phyloP scores from a whole-genome alignment of 2,888 invertebrate species.

The Agrypnus murinus region DNA sequence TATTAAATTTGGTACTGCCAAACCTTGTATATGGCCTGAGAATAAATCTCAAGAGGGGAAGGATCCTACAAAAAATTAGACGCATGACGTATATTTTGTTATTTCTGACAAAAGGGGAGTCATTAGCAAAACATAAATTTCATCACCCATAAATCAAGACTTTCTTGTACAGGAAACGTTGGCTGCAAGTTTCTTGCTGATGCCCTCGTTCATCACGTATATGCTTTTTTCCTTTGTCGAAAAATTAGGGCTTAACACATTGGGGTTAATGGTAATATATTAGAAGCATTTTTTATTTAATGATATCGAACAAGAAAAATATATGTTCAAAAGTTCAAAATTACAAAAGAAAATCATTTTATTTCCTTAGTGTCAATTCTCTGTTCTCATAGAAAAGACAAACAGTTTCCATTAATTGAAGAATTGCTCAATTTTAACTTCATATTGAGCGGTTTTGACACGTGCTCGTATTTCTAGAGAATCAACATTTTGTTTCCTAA shows the following conservation, averaged over 20 bases:
- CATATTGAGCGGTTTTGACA: too few relatives aligned
- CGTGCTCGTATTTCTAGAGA: too few relatives aligned
- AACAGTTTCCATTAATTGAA: too few relatives aligned
- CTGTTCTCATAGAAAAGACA: too few relatives aligned
- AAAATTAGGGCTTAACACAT: not conserved
- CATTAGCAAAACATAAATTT: slow-evolving; percentile 15
- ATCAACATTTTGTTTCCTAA: too few relatives aligned
- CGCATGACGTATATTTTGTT: slow-evolving; percentile 7
- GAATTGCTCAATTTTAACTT: too few relatives aligned
- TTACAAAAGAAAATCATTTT: too few relatives aligned
- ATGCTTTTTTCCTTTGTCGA: not conserved
- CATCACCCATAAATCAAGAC: not conserved
- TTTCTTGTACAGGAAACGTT: not conserved
- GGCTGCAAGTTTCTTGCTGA: slow-evolving; percentile 8
- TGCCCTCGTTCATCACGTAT: slow-evolving; percentile 9
- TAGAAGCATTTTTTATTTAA: too few relatives aligned
- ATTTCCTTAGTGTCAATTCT: too few relatives aligned
- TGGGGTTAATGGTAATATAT: too few relatives aligned
- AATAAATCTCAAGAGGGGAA: slow-evolving; percentile 2
- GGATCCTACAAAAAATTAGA: slow-evolving; percentile 8
- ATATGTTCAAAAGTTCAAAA: too few relatives aligned
- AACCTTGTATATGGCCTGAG: slow-evolving; percentile 1
- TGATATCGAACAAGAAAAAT: too few relatives aligned
- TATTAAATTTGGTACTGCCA: slow-evolving; percentile 10
- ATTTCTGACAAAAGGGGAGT: not conserved